Evolutionary conservation across 2,113 vertebrate genomes (phyloP), one percentile per base, ranked within the genome.

Genomic region (Periophthalmus modestus): DNA sequence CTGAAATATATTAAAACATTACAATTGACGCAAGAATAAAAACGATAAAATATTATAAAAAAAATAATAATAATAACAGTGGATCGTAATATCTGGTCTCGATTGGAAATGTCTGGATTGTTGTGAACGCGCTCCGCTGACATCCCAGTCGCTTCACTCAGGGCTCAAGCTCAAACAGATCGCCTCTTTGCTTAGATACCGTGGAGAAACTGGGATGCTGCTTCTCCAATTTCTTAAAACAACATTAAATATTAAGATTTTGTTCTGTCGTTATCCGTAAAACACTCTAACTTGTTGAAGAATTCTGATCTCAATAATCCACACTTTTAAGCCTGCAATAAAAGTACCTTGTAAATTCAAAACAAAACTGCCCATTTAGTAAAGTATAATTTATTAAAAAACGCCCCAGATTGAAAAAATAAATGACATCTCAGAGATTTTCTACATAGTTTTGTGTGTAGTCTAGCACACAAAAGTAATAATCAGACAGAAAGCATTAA

Each of bases 81-180:
- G 16, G 34, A 75, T 87, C 83, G 4, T 7, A 0, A 14, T 77
- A 2, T 85, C 80, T 11, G 15, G 5, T 47, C 16, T 85, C 68
- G 78, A 85, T 82, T 86, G 39, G 59, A 0, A 18, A 7, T 33
- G 82, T 0, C 85, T 87, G 28, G 15, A 7, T 0, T 1, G 2
- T 3, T 78, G 61, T 39, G 83, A 58, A 28, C 83, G 86, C 77
- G 82, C 81, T n/a, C 2, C 34, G 19, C 34, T 21, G 6, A 36
- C 61, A 59, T 43, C 39, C 9, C 39, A 52, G 48, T 2, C n/a
- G 52, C 18, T 54, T 54, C 39, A 43, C 36, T 39, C 50, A 52
- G 5, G 19, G 18, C 19, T 54, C 50, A 9, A 54, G 10, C 50
- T 50, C 48, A 50, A 50, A 50, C 48, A 18, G 4, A 50, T 1